Evolutionary conservation across 2,797 vertebrate genomes (phyloP), one percentile per base, ranked within the genome.

Genomic region (Pelochelys cantorii): DNA sequence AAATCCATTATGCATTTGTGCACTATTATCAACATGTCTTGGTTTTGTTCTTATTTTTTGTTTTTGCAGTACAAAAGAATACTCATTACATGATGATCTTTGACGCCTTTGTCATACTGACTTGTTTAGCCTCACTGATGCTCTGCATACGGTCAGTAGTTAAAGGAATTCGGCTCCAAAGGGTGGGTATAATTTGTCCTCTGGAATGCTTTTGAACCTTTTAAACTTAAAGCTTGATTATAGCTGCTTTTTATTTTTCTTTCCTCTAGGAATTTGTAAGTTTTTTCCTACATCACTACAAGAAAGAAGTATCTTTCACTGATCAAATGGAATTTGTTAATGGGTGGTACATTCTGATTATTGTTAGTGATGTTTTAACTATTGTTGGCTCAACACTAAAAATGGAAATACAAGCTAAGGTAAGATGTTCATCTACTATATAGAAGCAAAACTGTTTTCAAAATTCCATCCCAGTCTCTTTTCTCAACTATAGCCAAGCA

Each of bases 391-490:
- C 99, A 29, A 97, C 99, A 91, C 98, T 99, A 81, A 99, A 99
- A 97, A 99, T 99, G 91, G 98, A 98, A 96, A 99, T 99, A 93
- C 98, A 99, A 96, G 98, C 98, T 4, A 99, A 99, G 98, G 99
- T 99, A 96, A 96, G 93, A 2, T 48, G 68, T 86, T 84, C 60
- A 68, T 2, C n/a, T 42, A 81, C 34, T 31, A 81, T 20, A 14
- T 82, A 62, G 27, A 93, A 77, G 27, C 10, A 90, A 80, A 89
- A 74, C 20, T 29, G 7, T 2, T 88, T 81, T 80, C 52, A 13
- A 77, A 77, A 77, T 29, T 77, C 27, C 13, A 77, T 52, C 74
- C 42, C 74, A 77, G 42, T 77, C 27, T 54, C 2, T 42, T 42
- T 65, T 34, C 62, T 34, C 0, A 3, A 71, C 34, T 37, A 12